Evolutionary conservation across 1,140 invertebrate species (phyloP).

Genomic region (Drosophila burlai): DNA sequence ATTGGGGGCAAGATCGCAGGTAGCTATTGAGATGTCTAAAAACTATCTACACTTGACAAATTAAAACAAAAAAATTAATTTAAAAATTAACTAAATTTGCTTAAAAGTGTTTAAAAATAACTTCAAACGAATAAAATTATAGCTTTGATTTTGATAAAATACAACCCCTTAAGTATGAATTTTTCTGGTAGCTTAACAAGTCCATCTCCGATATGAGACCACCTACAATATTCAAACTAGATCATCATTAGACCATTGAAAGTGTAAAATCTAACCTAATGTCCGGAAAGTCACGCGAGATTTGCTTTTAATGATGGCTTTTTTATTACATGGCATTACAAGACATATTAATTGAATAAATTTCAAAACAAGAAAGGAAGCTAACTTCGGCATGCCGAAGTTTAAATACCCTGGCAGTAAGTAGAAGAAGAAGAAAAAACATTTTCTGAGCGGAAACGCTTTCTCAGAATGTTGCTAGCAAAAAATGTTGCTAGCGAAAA

Average conservation of each 20-base stretch:
- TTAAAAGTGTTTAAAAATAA: too few relatives aligned
- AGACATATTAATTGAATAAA: not conserved
- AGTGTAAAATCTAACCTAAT: slow-evolving; percentile 41
- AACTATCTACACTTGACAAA: not conserved
- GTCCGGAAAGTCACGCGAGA: slow-evolving; percentile 12
- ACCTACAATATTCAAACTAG: slow-evolving; percentile 28
- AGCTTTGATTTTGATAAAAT: not conserved
- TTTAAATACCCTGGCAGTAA: too few relatives aligned
- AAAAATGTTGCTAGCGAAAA: too few relatives aligned
- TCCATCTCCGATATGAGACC: not conserved
- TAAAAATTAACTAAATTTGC: not conserved
- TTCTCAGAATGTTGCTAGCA: too few relatives aligned
- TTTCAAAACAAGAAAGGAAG: too few relatives aligned
- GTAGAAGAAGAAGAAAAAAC: too few relatives aligned
- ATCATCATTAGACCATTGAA: slow-evolving; percentile 46
- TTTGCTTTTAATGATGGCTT: slow-evolving; percentile 23
- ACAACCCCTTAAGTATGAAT: too few relatives aligned
- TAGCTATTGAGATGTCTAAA: slow-evolving; percentile 13
- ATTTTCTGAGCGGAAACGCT: too few relatives aligned
- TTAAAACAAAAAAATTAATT: not conserved
- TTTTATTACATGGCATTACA: slow-evolving; percentile 2
- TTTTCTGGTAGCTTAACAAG: too few relatives aligned
- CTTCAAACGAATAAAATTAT: too few relatives aligned
- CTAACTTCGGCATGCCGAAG: too few relatives aligned
- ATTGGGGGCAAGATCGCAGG: slow-evolving; percentile 32